phyloP scores from a whole-genome alignment of 2,888 invertebrate species.

The Nemotelus pantherinus region DNA sequence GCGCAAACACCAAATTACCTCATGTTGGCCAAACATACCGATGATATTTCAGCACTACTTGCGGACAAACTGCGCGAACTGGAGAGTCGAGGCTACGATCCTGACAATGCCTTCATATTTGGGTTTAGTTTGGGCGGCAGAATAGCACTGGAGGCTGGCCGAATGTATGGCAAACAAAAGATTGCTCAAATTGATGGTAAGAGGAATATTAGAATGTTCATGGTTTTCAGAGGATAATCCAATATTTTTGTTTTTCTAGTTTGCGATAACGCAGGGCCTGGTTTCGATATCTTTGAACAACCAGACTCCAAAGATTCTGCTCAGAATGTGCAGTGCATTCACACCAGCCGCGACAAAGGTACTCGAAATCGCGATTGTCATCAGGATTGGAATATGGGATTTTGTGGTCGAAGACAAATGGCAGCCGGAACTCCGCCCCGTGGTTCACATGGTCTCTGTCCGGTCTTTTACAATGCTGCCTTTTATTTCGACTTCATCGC shows the following conservation, averaged over 20 bases:
- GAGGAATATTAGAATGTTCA: not conserved
- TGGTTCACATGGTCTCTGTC: slow-evolving; percentile 55
- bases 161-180: slow-evolving; percentile 51
- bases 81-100: slow-evolving; percentile 51
- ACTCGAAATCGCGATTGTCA: slow-evolving; percentile 54
- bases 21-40: slow-evolving; percentile 50
- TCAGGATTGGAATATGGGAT: slow-evolving; percentile 56
- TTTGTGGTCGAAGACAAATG: slow-evolving; percentile 54
- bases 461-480: slow-evolving; percentile 55
- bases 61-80: slow-evolving; percentile 52
- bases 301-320: slow-evolving; percentile 53
- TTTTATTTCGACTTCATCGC: slow-evolving; percentile 53
- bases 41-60: slow-evolving; percentile 50
- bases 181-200: slow-evolving; percentile 54
- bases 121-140: slow-evolving; percentile 55
- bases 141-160: slow-evolving; percentile 54
- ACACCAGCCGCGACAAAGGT: slow-evolving; percentile 54
- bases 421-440: slow-evolving; percentile 51
- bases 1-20: slow-evolving; percentile 53
- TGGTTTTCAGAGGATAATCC: not conserved
- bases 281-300: slow-evolving; percentile 51
- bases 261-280: slow-evolving; percentile 55
- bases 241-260: slow-evolving; percentile 42
- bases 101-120: slow-evolving; percentile 53
- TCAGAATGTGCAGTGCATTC: slow-evolving; percentile 56